Evolutionary conservation across 2,113 vertebrate species (phyloP), one percentile per base, ranked within the genome.

Genomic region (Ptychochromis oligacanthus): DNA sequence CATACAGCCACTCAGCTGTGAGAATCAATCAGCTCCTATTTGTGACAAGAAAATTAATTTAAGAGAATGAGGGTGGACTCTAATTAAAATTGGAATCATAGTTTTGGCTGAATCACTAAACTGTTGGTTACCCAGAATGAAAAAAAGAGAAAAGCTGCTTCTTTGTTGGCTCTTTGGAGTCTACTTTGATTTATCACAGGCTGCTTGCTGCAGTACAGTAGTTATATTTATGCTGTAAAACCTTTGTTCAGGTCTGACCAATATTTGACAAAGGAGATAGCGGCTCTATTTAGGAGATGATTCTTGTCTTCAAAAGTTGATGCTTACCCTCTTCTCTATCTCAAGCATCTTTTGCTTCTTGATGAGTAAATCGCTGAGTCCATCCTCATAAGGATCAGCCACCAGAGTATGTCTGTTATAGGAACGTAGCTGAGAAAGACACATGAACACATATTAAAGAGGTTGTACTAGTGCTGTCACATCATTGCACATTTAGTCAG

Each of bases 351-450:
- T 98, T 82, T 97, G 97, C 89, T 96, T 97, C 87, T 97, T 95
- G 26, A 99, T 82, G 1, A 99, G 85, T 82, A 98, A 94, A 86
- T 99, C 97, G 56, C 95, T 95, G 94, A 97, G 96, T 79, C 97
- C 97, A 0, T 99, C 97, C 90, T 99, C 98, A 0, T 95, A 97
- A 9, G 98, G 98, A 79, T 99, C 98, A 0, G 94, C 97, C 94
- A 99, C 94, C 84, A 99, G 96, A 0, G 98, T 98, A 92, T 99
- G 98, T 79, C 98, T 95, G 94, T 99, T 99, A 93, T 99, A 99
- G 56, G 98, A 99, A 40, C 97, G 96, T 86, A 99, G 89, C 98
- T 99, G 93, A 82, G 28, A 77, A 54, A 24, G 7, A 36, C 9
- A 64, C 4, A 8, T 36, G 18, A 70, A 55, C 20, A 28, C 9